Evolutionary conservation across 2,113 vertebrate genomes (phyloP).

Genomic region (Mesoclemmys tuberculata): DNA sequence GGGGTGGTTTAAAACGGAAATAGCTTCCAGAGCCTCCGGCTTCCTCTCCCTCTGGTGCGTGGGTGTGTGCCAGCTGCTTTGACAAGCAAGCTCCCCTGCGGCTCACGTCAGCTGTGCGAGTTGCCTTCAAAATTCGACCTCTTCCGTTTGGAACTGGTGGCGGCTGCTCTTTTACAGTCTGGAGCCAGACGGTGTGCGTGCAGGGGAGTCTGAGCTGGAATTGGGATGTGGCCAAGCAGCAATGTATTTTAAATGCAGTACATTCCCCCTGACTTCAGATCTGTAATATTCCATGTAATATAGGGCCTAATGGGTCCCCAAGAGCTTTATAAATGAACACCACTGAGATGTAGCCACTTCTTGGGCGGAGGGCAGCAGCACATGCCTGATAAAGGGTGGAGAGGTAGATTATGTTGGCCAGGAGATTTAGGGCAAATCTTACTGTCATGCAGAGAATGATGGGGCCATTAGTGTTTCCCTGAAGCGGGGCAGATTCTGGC

Average conservation of each 20-base stretch:
- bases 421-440: not conserved
- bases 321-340: not conserved
- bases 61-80: not conserved
- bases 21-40: not conserved
- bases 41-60: not conserved
- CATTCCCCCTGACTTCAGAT: not conserved
- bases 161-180: not conserved
- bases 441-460: not conserved
- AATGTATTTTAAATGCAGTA: not conserved
- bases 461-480: not conserved
- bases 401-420: not conserved
- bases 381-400: not conserved
- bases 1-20: not conserved
- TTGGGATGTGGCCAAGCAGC: not conserved
- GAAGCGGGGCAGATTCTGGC: not conserved
- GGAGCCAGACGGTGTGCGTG: not conserved
- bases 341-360: not conserved
- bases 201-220: rapidly evolving
- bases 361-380: not conserved
- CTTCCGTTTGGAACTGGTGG: not conserved
- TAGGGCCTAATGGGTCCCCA: not conserved
- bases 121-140: not conserved
- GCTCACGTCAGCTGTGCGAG: not conserved
- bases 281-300: rapidly evolving
- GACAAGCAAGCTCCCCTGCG: not conserved